Percentiles rank a stretch among this genome's conserved stretches.
phyloP scores from a whole-genome alignment of 2,113 vertebrate genomes.

The Bungarus multicinctus region DNA sequence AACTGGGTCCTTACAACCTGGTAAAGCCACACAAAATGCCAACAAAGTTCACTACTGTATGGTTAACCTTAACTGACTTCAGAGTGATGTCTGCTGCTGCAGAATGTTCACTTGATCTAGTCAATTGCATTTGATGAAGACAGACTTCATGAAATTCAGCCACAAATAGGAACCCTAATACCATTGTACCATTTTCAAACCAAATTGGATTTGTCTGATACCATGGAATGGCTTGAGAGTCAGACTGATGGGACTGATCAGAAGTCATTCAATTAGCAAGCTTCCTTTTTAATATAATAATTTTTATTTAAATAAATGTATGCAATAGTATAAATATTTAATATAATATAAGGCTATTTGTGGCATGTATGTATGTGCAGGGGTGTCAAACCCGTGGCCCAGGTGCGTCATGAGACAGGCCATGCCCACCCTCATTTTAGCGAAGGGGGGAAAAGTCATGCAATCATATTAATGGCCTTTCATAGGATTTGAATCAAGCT shows the following conservation, averaged over 20 bases:
- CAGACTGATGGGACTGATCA: slow-evolving; percentile 43
- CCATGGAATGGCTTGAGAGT: slow-evolving; percentile 44
- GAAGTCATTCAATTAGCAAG: slow-evolving; percentile 30
- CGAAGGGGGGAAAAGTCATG: too few species aligned
- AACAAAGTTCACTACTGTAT: neutral
- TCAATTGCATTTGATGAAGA: neutral
- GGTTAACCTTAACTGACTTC: neutral
- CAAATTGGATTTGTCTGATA: slow-evolving; percentile 38
- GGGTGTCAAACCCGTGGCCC: too few species aligned
- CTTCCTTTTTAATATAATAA: slow-evolving; percentile 4
- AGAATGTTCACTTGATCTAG: neutral
- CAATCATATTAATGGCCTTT: neutral
- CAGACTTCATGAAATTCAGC: slow-evolving; percentile 10
- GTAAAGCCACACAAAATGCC: neutral
- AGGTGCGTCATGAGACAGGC: too few species aligned
- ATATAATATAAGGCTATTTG: slow-evolving; percentile 36
- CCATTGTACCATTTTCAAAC: slow-evolving; percentile 8
- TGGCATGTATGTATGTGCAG: slow-evolving; percentile 37
- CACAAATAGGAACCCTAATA: slow-evolving; percentile 27
- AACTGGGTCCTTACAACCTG: neutral
- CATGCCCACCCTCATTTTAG: too few species aligned
- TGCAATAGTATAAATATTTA: too few species aligned
- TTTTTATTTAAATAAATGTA: too few species aligned
- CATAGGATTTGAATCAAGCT: neutral
- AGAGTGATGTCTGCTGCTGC: neutral